Conservation (phyloP, 2,797 vertebrate genomes). For the Phataginus tetradactyla region DNA sequence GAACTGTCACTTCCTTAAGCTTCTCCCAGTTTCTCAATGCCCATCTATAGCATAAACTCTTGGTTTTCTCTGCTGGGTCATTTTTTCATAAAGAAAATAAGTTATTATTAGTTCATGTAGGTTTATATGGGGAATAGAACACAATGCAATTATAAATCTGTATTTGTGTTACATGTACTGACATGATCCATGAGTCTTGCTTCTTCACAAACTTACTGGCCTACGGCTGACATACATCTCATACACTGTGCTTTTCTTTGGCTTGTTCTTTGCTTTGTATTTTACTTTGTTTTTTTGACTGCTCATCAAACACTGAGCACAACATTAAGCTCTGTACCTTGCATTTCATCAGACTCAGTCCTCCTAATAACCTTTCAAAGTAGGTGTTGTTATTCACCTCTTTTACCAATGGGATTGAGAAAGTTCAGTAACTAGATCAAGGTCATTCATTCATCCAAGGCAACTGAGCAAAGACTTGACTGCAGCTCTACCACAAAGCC, state of each 20-base stretch:
- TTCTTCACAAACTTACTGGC: not conserved
- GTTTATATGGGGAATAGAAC: not conserved
- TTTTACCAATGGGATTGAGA: not conserved
- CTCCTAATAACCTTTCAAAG: not conserved
- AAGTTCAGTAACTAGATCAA: not conserved
- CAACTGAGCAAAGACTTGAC: not conserved
- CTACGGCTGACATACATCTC: not conserved
- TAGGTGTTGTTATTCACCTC: not conserved
- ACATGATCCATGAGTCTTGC: fast-evolving
- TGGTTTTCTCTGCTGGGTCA: not conserved
- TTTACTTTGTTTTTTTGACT: not conserved
- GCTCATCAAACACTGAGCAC: not conserved
- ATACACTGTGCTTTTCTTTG: too few relatives aligned
- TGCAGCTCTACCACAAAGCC: not conserved
- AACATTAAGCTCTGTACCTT: not conserved
- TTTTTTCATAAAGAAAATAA: not conserved
- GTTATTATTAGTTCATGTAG: not conserved
- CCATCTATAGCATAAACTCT: not conserved
- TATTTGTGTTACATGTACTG: not conserved
- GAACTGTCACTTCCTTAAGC: not conserved
- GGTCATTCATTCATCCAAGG: not conserved
- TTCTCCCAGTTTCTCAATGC: not conserved
- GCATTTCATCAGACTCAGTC: not conserved
- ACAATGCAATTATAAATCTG: not conserved
- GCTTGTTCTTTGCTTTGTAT: not conserved